phyloP scores from a whole-genome alignment of 2,113 vertebrate species.

The Phalacrocorax carbo region DNA sequence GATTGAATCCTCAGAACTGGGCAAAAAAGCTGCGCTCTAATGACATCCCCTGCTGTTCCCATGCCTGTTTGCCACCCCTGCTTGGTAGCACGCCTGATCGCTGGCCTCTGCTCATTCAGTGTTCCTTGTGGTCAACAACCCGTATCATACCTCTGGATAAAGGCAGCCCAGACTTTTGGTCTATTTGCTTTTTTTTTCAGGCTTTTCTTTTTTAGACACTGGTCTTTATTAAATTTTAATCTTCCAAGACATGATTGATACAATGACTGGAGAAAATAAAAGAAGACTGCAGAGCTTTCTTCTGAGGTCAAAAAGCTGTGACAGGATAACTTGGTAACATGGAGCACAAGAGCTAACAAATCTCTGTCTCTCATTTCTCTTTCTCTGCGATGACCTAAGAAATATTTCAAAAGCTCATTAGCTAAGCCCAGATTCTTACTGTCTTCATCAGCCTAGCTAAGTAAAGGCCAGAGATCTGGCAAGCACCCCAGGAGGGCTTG shows the following conservation, averaged over 20 bases:
- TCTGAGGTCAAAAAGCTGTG: neutral
- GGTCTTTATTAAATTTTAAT: slow-evolving; percentile 52
- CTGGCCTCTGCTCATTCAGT: neutral
- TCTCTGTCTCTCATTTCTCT: neutral
- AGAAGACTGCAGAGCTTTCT: neutral
- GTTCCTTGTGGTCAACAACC: neutral
- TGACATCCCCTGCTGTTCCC: neutral
- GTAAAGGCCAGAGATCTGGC: neutral
- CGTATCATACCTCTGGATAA: neutral
- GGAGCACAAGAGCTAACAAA: neutral
- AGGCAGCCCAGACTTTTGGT: neutral
- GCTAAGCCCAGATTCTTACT: neutral
- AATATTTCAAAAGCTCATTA: neutral
- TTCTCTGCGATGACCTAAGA: neutral
- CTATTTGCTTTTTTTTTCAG: slow-evolving; percentile 18
- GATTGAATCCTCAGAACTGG: neutral
- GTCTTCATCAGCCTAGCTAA: neutral
- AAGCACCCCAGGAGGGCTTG: neutral
- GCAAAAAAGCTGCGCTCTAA: neutral
- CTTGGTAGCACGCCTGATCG: neutral
- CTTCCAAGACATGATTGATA: neutral
- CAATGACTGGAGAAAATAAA: slow-evolving; percentile 30
- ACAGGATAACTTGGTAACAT: neutral
- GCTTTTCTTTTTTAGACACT: slow-evolving; percentile 19
- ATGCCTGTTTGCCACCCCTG: neutral